These are phyloP conservation scores for Drosophila burlai DNA, from an alignment of 1,140 invertebrate species.

Conservation along the genomic window DNA sequence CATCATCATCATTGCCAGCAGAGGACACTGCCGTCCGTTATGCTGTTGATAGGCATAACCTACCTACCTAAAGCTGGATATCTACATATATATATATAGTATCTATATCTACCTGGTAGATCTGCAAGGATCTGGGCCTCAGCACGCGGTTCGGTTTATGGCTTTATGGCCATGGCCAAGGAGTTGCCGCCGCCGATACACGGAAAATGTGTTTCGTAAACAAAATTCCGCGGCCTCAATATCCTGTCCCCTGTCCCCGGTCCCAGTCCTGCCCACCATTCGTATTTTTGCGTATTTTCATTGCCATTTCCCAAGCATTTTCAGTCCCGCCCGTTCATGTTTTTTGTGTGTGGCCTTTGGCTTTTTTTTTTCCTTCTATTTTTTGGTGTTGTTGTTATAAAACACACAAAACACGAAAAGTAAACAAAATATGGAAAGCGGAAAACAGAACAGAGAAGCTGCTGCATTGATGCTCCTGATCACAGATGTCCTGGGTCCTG, in stretches of 20 bases:
- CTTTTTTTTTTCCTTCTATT: background rate
- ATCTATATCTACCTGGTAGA: background rate
- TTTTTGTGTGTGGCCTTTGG: constrained; percentile 17
- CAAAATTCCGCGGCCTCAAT: constrained; percentile 42
- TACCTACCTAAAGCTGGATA: background rate
- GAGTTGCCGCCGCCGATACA: constrained; percentile 66
- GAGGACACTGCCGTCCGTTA: background rate
- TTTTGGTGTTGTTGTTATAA: background rate
- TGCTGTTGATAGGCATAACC: background rate
- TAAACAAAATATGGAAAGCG: constrained; percentile 2
- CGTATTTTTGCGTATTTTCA: constrained; percentile 23
- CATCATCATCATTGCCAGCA: constrained; percentile 37
- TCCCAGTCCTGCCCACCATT: constrained; percentile 22
- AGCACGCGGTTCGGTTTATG: constrained; percentile 54
- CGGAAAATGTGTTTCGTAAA: constrained; percentile 78
- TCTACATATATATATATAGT: background rate
- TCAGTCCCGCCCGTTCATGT: constrained; percentile 25
- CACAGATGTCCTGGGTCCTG: constrained; percentile 49
- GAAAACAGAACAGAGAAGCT: constrained; percentile 13
- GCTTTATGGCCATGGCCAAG: constrained; percentile 59
- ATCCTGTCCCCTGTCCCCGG: background rate
- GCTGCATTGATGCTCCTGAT: constrained; percentile 40
- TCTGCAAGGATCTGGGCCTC: constrained; percentile 22
- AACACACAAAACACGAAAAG: background rate
- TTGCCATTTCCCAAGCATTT: background rate